phyloP scores from a whole-genome alignment of 2,113 vertebrate species.

The Daphoenositta chrysoptera region DNA sequence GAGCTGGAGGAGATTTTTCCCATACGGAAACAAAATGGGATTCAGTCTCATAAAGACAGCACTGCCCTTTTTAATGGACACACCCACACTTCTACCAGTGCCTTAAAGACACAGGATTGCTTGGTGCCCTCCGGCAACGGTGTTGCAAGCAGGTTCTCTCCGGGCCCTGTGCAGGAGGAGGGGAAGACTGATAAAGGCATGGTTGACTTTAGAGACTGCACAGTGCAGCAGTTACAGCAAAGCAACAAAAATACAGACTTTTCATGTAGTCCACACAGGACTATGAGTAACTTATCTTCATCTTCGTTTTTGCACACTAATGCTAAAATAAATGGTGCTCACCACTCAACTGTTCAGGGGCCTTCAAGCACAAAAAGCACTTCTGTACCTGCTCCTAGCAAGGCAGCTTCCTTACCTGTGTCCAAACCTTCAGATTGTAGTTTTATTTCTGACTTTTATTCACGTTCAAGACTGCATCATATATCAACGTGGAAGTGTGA shows the following conservation, averaged over 20 bases:
- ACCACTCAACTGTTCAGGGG: conserved; percentile 77
- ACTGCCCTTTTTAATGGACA: conserved; percentile 83
- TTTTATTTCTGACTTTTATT: conserved; percentile 94
- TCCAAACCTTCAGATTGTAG: conserved; percentile 77
- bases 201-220: conserved; percentile 71
- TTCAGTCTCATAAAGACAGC: conserved; percentile 65
- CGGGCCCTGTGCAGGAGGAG: conserved; percentile 61
- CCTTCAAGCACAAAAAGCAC: conserved; percentile 83
- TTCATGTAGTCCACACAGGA: conserved; percentile 67
- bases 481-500: conserved; percentile 93
- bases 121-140: conserved; percentile 58
- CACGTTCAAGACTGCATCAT: conserved; percentile 92
- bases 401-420: conserved; percentile 60
- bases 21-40: conserved; percentile 61
- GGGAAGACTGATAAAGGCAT: conserved; percentile 55
- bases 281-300: conserved; percentile 63
- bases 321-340: conserved; percentile 86
- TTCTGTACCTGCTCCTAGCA: conserved; percentile 67
- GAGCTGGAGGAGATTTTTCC: conserved; percentile 66
- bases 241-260: conserved; percentile 65
- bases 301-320: conserved; percentile 75
- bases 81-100: conserved; percentile 82
- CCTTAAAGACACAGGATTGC: conserved; percentile 89
- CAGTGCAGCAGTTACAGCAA: conserved; percentile 59
- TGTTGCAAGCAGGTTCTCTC: conserved; percentile 59